Evolutionary conservation across 2,113 vertebrate species (phyloP).

Genomic region (Passer domesticus): DNA sequence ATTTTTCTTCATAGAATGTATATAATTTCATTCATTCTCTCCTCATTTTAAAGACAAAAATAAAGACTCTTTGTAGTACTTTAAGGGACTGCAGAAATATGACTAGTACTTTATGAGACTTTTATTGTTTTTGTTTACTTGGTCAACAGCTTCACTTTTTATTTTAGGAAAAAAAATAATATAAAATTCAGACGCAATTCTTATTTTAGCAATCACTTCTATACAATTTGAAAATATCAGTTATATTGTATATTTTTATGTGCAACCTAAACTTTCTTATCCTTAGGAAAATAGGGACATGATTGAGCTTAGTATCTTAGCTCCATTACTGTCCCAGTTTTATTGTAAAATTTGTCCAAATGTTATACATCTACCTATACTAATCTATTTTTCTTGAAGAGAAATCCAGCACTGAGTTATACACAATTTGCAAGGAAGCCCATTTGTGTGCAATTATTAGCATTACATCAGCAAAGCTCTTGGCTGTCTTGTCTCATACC

Average conservation of each 20-base stretch:
- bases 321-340: not conserved
- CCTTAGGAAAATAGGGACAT: not conserved
- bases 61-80: not conserved
- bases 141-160: not conserved
- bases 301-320: not conserved
- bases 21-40: not conserved
- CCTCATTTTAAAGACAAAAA: not conserved
- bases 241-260: not conserved
- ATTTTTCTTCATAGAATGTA: not conserved
- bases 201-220: not conserved
- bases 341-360: not conserved
- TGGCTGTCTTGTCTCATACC: not conserved
- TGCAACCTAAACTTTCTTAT: not conserved
- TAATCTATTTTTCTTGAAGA: not conserved
- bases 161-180: not conserved
- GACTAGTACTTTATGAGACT: not conserved
- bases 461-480: not conserved
- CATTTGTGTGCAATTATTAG: not conserved
- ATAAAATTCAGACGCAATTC: not conserved
- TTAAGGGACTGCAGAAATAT: not conserved
- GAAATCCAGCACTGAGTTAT: not conserved
- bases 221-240: not conserved
- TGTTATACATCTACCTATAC: not conserved
- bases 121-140: not conserved
- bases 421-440: not conserved